phyloP scores from a whole-genome alignment of 2,888 invertebrate species.

The Hypselothyrea guttata region DNA sequence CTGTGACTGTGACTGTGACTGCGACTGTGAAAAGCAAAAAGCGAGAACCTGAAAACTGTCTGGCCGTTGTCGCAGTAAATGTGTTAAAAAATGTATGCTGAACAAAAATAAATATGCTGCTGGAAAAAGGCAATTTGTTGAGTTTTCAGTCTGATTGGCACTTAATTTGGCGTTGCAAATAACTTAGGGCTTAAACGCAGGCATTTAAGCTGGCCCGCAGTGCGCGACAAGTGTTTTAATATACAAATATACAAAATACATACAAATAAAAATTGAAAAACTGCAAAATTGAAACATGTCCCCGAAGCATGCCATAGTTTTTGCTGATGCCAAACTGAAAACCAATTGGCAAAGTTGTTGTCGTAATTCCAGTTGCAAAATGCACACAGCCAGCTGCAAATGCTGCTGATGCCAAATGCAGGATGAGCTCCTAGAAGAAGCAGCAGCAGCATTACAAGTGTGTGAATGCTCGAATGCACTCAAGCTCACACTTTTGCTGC shows the following conservation, averaged over 20 bases:
- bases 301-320: constrained; percentile 12
- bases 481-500: constrained; percentile 69
- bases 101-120: constrained; percentile 1
- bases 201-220: constrained; percentile 1
- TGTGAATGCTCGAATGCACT: constrained; percentile 59
- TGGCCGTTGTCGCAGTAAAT: constrained; percentile 25
- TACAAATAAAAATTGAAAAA: not conserved
- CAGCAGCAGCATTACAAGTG: constrained; percentile 15
- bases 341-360: constrained; percentile 23
- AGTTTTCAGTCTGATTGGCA: constrained; percentile 49
- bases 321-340: constrained; percentile 34
- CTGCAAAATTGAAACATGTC: not conserved
- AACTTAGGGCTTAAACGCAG: constrained; percentile 13
- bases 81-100: constrained; percentile 18
- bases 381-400: constrained; percentile 5
- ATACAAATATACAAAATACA: not conserved
- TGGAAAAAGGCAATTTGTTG: constrained; percentile 2
- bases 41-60: not conserved
- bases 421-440: not conserved
- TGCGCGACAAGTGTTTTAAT: not conserved
- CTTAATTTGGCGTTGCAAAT: constrained; percentile 38
- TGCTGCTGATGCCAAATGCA: constrained; percentile 1
- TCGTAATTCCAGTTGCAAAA: constrained; percentile 31
- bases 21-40: not conserved
- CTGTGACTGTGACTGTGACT: not conserved